Base-by-base conservation (phyloP, 1,140 invertebrate genomes). In the Thaumetopoea pityocampa region DNA sequence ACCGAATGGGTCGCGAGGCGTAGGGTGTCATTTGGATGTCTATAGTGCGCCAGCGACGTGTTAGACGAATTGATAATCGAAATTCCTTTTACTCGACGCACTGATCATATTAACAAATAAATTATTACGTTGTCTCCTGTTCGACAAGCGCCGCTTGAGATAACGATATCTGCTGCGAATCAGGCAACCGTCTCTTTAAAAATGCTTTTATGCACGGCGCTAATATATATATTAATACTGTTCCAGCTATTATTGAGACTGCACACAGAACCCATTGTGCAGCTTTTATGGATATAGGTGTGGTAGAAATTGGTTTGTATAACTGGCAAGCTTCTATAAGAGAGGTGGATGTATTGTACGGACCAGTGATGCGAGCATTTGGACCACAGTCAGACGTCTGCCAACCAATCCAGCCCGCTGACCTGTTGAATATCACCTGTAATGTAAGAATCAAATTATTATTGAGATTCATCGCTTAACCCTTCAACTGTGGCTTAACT, bases 391-490 rank as follows among this genome's bases (percentile, higher is more conserved):
- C 49, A 0, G 78, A 79, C 1, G 64, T 37, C 11, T 60, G 47
- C 56, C 59, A 82, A 12, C 71, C 67, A 10, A 82, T 76, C 71
- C 71, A 79, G 16, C 68, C 64, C 19, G 61, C 64, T 18, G 74
- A 76, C 49, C 73, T 56, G 29, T 82, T 79, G 54, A 82, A 82
- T 7, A 76, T 22, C 8, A 82, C 65, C 78, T 82, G 63, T n/a
- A 71, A 67, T n/a, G n/a, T n/a, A n/a, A n/a, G n/a, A n/a, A n/a
- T n/a, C n/a, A n/a, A n/a, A n/a, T n/a, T n/a, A n/a, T n/a, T n/a
- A n/a, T n/a, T n/a, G n/a, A n/a, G n/a, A n/a, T n/a, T n/a, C n/a
- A n/a, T n/a, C n/a, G n/a, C n/a, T n/a, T n/a, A n/a, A n/a, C n/a
- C n/a, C n/a, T n/a, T n/a, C n/a, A n/a, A n/a, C n/a, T n/a, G n/a